Percentiles rank a stretch among this genome's conserved stretches.
phyloP scores from a whole-genome alignment of 2,888 invertebrate species.

The Pocota personata region DNA sequence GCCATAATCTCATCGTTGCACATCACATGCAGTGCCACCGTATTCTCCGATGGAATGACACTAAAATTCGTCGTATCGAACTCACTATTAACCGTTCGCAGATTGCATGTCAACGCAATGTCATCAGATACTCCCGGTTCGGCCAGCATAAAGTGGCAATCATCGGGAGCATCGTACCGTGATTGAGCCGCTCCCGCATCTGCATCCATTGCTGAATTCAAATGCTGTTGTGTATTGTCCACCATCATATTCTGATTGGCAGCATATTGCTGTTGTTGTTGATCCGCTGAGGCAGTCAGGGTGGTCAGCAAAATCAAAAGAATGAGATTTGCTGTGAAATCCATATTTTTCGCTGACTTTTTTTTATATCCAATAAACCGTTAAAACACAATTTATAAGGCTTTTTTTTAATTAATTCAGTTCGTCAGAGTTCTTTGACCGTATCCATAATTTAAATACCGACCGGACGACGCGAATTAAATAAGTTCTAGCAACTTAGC shows the following conservation, averaged over 20 bases:
- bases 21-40: conserved; percentile 91
- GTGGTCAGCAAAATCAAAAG: conserved; percentile 61
- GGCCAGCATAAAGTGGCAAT: conserved; percentile 85
- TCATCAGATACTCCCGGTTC: conserved; percentile 84
- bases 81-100: conserved; percentile 93
- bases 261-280: conserved; percentile 68
- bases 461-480: conserved; percentile 21
- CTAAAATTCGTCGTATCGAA: conserved; percentile 94
- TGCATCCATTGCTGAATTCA: conserved; percentile 55
- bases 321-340: conserved; percentile 55
- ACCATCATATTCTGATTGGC: conserved; percentile 72
- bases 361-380: conserved; percentile 54
- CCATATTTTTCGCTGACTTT: conserved; percentile 57
- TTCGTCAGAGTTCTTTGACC: conserved; percentile 65
- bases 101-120: conserved; percentile 90
- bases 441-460: conserved; percentile 65
- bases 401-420: conserved; percentile 10
- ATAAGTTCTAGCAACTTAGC: conserved; percentile 49
- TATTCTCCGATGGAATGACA: conserved; percentile 92
- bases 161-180: conserved; percentile 92
- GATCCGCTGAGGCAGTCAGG: conserved; percentile 65
- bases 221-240: conserved; percentile 62
- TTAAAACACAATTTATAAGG: conserved; percentile 26
- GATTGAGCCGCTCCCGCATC: conserved; percentile 68
- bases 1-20: conserved; percentile 91